These are phyloP conservation scores for Drosophila dives DNA, from an alignment of 2,888 invertebrate species.

Conservation along the genomic window DNA sequence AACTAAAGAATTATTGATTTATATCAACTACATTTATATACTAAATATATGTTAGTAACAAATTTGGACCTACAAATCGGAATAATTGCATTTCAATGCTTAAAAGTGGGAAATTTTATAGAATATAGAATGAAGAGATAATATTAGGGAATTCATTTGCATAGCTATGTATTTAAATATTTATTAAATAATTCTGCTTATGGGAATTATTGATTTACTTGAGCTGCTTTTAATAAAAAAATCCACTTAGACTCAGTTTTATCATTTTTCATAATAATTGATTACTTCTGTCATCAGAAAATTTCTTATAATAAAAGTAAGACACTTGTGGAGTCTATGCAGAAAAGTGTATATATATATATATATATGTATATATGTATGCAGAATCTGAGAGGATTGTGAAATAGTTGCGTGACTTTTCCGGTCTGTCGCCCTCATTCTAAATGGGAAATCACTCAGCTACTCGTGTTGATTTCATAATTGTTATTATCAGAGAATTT, in stretches of 20 bases:
- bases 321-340: not conserved
- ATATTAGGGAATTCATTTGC: not conserved
- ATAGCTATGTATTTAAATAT: not conserved
- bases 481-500: constrained; percentile 46
- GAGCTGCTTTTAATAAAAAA: not conserved
- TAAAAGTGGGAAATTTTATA: too few species aligned
- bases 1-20: not conserved
- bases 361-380: not conserved
- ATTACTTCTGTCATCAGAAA: not conserved
- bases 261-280: not conserved
- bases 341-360: not conserved
- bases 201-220: not conserved
- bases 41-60: not conserved
- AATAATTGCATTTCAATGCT: too few species aligned
- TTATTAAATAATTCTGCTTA: not conserved
- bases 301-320: not conserved
- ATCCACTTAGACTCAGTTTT: not conserved
- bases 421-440: constrained; percentile 33
- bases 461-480: constrained; percentile 54
- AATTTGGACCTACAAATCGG: not conserved
- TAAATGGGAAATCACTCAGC: not conserved
- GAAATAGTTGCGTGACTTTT: constrained; percentile 48
- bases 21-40: not conserved
- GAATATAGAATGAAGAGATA: not conserved
- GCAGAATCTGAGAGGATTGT: constrained; percentile 8